These are phyloP conservation scores for Cotesia vestalis DNA, from an alignment of 1,140 invertebrate genomes.

Conservation along the genomic window DNA sequence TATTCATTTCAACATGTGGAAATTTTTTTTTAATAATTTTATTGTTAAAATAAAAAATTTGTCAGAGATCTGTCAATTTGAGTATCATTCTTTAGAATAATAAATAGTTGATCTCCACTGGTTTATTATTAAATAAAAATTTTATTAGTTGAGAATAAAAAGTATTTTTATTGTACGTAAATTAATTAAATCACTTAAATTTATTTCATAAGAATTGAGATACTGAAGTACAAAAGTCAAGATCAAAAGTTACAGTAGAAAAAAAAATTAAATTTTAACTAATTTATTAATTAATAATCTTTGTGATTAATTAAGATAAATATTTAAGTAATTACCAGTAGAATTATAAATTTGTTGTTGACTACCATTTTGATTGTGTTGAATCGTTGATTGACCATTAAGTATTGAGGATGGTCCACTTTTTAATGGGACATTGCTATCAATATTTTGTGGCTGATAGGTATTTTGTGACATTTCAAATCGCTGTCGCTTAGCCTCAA, in stretches of 20 bases:
- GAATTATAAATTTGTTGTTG: slow-evolving; percentile 54
- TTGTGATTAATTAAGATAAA: neutral
- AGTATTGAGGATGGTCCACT: slow-evolving; percentile 45
- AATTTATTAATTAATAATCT: neutral
- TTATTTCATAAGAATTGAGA: neutral
- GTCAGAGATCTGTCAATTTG: no score
- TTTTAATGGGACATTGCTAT: slow-evolving; percentile 50
- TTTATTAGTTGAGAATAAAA: no score
- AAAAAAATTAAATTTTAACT: no score
- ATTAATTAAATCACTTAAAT: neutral
- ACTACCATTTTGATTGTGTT: slow-evolving; percentile 57
- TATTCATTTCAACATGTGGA: no score
- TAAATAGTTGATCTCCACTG: no score
- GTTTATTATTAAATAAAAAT: no score
- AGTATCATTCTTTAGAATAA: no score
- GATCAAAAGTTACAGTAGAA: no score
- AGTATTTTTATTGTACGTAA: no score
- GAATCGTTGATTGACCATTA: slow-evolving; percentile 53
- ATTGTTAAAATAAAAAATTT: no score
- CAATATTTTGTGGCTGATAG: slow-evolving; percentile 51
- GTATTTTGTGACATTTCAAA: slow-evolving; percentile 53
- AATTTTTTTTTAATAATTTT: no score
- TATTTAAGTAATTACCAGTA: slow-evolving; percentile 45
- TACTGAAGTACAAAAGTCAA: no score
- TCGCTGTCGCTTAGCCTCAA: slow-evolving; percentile 34